Evolutionary conservation across 2,888 invertebrate genomes (phyloP).

Genomic region (Patella depressa): DNA sequence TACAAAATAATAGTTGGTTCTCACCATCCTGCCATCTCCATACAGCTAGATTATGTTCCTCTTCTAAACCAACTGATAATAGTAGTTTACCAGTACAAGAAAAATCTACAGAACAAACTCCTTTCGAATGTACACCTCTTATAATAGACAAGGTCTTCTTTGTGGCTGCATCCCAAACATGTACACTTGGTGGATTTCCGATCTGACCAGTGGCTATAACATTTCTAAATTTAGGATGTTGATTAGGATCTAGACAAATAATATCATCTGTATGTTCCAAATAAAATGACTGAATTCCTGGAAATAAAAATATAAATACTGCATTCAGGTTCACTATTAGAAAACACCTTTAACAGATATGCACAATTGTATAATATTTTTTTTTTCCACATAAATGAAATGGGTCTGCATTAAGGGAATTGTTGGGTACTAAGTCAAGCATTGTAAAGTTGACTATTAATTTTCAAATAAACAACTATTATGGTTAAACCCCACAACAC

Average conservation of each 20-base stretch:
- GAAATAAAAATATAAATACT: conserved; percentile 19
- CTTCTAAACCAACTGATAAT: conserved; percentile 68
- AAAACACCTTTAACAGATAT: too few relatives aligned
- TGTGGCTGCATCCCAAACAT: conserved; percentile 68
- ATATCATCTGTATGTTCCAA: conserved; percentile 71
- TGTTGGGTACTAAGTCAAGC: too few relatives aligned
- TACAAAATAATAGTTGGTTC: conserved; percentile 9
- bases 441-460: too few relatives aligned
- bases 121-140: conserved; percentile 62
- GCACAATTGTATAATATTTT: too few relatives aligned
- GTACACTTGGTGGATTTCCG: conserved; percentile 66
- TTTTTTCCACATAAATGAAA: too few relatives aligned
- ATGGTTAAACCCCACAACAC: too few relatives aligned
- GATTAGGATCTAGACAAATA: conserved; percentile 69
- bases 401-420: too few relatives aligned
- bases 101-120: conserved; percentile 70
- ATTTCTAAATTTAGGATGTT: conserved; percentile 68
- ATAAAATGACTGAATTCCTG: conserved; percentile 70
- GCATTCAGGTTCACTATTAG: too few relatives aligned
- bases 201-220: conserved; percentile 71
- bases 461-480: too few relatives aligned
- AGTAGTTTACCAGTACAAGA: conserved; percentile 70
- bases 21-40: conserved; percentile 72
- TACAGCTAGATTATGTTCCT: conserved; percentile 64
- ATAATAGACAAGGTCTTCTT: conserved; percentile 68